Base-by-base conservation (phyloP, 2,888 invertebrate genomes). In the Thecocarcelia acutangulata region DNA sequence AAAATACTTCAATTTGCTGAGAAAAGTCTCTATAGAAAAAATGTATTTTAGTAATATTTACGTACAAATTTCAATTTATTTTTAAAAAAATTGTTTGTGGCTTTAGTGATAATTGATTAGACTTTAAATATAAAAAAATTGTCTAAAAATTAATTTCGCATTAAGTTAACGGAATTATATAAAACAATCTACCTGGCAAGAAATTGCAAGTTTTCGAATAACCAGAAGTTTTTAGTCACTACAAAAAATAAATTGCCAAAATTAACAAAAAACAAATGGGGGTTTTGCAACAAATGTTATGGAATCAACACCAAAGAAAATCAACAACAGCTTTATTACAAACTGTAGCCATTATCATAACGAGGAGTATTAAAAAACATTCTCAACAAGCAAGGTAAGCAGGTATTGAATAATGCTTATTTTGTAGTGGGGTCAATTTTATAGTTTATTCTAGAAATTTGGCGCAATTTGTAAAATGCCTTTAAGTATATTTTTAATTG, bases 301-400 rank as follows among this genome's bases (percentile, higher is more conserved):
- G 78, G 78, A 75, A 70, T 19, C 77, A 69, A 58, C 58, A 56
- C 52, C 63, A 74, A 66, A 58, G 42, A 54, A 78, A 48, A 54
- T 52, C 78, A 6, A 50, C 78, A 6, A 50, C 69, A 6, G 63
- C 52, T 1, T 52, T 70, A 33, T 66, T 78, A 13, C 64, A 78
- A 70, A 56, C 69, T 24, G 40, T 74, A 64, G 59, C 70, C 11
- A 48, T 64, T 42, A 70, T 82, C 40, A 66, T 78, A 52, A 75
- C 52, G 8, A 74, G 78, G 42, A 78, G 40, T 19, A 59, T 78
- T 46, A 82, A 82, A 28, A 78, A 78, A 56, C 64, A 78, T 12
- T 66, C 82, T n/a, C 74, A 78, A n/a, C 82, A 82, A 61, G 59
- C 82, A 1, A 82, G 74, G 82, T 74, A 11, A 78, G 78, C 56